phyloP scores from a whole-genome alignment of 2,888 invertebrate species.

The Hyppa rectilinea region DNA sequence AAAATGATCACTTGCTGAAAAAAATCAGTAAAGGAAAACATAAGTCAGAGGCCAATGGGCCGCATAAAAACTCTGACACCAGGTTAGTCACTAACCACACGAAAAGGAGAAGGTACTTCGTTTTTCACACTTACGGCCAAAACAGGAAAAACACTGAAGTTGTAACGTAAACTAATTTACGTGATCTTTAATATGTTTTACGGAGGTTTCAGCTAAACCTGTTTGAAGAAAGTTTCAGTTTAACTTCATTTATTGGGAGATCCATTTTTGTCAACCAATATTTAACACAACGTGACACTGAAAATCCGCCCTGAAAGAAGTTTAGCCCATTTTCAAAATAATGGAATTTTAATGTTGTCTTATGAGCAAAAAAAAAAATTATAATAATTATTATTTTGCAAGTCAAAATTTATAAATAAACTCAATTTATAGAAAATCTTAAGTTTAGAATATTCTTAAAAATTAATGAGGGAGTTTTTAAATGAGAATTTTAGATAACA shows the following conservation, averaged over 20 bases:
- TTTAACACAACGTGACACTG: background rate
- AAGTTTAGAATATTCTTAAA: background rate
- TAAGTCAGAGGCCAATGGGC: too few relatives aligned
- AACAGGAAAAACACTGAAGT: background rate
- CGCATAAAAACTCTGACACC: too few relatives aligned
- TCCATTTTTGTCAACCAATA: conserved; percentile 6
- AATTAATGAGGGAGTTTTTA: background rate
- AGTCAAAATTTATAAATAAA: background rate
- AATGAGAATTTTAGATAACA: background rate
- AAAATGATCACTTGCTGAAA: too few relatives aligned
- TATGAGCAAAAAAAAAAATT: background rate
- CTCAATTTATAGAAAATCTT: background rate
- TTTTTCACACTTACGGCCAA: background rate
- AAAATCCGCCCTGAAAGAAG: background rate
- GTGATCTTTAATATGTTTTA: conserved; percentile 7
- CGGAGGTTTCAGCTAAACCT: background rate
- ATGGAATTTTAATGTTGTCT: background rate
- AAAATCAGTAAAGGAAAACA: too few relatives aligned
- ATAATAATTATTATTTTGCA: background rate
- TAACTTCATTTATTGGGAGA: conserved; percentile 6
- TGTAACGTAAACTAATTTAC: conserved; percentile 10
- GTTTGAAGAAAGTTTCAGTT: conserved; percentile 3
- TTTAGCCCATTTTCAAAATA: background rate
- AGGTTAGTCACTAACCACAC: too few relatives aligned
- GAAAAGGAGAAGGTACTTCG: background rate